phyloP scores from a whole-genome alignment of 2,888 invertebrate genomes.

The Leucania comma region DNA sequence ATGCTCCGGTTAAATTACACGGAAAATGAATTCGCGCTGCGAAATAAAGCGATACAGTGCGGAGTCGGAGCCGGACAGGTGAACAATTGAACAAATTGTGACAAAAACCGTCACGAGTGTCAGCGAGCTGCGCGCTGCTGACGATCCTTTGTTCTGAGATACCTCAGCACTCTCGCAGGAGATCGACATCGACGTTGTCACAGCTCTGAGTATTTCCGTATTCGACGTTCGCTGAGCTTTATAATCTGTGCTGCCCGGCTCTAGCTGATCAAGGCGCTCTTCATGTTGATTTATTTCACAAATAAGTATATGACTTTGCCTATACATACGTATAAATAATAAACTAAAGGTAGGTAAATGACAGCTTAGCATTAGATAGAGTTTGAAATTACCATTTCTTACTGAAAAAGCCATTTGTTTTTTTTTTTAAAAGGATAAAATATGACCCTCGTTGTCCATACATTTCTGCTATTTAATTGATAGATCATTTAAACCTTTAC shows the following conservation, averaged over 20 bases:
- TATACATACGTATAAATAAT: no score
- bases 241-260: neutral
- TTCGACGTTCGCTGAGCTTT: neutral
- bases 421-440: no score
- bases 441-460: no score
- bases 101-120: conserved; percentile 75
- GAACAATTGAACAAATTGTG: conserved; percentile 76
- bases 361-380: no score
- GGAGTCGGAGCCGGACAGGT: conserved; percentile 62
- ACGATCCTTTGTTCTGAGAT: conserved; percentile 38
- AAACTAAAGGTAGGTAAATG: no score
- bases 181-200: neutral
- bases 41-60: conserved; percentile 71
- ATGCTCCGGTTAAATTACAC: conserved; percentile 64
- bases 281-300: neutral
- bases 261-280: neutral
- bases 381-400: no score
- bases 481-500: no score
- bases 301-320: no score
- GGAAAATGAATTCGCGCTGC: conserved; percentile 66
- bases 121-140: conserved; percentile 55
- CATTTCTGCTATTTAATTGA: no score
- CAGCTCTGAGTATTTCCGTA: neutral
- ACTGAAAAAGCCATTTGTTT: no score
- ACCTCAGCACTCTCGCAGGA: conserved; percentile 9